Evolutionary conservation across 2,888 invertebrate genomes (phyloP).

Genomic region (Macrophya annulata): DNA sequence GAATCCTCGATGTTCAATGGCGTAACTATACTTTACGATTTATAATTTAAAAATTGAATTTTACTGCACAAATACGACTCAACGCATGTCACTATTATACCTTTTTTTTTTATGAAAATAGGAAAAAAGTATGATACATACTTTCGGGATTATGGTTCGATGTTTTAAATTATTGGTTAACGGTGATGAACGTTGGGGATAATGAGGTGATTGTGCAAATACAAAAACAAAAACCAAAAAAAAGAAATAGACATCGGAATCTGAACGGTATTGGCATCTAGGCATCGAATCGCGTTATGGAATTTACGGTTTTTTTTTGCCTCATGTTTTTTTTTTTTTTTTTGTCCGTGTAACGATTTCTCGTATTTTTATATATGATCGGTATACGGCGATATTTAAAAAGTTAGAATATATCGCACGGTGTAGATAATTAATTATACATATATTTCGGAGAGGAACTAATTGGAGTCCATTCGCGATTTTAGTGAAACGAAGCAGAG

Average conservation of each 20-base stretch:
- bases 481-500: background rate
- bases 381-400: background rate
- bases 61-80: background rate
- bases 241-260: background rate
- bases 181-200: background rate
- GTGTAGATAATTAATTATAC: background rate
- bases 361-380: too few relatives aligned
- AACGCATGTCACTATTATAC: too few relatives aligned
- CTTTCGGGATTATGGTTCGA: too few relatives aligned
- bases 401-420: background rate
- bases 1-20: conserved; percentile 23
- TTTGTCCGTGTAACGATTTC: too few relatives aligned
- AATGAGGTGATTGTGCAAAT: background rate
- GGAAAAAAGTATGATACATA: background rate
- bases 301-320: background rate
- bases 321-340: too few relatives aligned
- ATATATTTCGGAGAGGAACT: background rate
- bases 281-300: background rate
- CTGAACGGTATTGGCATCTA: conserved; percentile 22
- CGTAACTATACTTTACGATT: conserved; percentile 5
- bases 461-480: background rate
- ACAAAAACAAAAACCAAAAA: background rate
- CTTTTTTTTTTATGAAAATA: background rate
- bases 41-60: background rate
- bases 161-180: background rate